Evolutionary conservation across 2,797 vertebrate species (phyloP).

Genomic region (Takifugu rubripes): DNA sequence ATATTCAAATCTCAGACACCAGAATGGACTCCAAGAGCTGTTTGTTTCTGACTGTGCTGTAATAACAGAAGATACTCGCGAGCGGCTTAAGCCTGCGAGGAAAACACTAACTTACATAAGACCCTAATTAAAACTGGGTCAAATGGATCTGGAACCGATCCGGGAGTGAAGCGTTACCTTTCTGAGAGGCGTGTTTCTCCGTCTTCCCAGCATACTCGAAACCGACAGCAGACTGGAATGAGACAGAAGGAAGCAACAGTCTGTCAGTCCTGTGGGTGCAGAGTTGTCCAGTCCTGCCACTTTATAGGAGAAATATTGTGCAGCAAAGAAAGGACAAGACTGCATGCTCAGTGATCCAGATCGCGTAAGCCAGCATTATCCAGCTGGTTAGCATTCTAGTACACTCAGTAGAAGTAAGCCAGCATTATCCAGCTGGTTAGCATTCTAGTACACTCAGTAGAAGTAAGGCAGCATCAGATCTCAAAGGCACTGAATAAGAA

Average conservation of each 20-base stretch:
- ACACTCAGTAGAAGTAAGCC: no score
- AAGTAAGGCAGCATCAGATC: neutral
- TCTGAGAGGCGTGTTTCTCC: conserved; percentile 96
- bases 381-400: no score
- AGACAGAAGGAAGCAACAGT: conserved; percentile 17
- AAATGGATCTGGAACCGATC: neutral
- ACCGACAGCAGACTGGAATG: conserved; percentile 88
- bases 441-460: no score
- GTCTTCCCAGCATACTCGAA: conserved; percentile 96
- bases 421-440: no score
- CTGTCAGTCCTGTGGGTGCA: neutral
- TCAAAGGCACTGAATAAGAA: neutral
- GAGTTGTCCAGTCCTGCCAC: neutral
- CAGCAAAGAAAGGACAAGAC: no score
- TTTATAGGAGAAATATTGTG: neutral
- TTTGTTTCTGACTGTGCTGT: no score
- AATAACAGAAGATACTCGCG: no score
- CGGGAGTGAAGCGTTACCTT: conserved; percentile 73
- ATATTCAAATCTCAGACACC: conserved; percentile 11
- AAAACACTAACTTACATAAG: neutral
- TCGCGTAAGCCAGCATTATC: no score
- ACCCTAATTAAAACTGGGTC: no score
- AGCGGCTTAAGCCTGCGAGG: no score
- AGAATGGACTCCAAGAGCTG: neutral
- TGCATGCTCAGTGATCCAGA: neutral